A percentile compares a stretch with the other conserved stretches of the same genome.
Evolutionary conservation across 2,113 vertebrate genomes (phyloP).

Genomic region (Galbula dea): DNA sequence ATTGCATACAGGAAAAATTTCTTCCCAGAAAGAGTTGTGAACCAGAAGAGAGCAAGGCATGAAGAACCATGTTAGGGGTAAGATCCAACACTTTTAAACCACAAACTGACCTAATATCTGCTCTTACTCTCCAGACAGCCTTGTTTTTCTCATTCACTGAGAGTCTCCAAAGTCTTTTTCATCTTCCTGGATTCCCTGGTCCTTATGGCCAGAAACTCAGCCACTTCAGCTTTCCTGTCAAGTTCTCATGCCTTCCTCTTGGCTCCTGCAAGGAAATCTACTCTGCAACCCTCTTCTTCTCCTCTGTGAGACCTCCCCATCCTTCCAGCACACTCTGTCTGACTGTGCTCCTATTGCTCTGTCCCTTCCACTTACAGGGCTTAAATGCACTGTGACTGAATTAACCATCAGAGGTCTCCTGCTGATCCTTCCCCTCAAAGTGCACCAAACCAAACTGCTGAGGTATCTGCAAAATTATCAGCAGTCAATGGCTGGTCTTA

Average conservation of each 20-base stretch:
- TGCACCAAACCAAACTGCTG: background rate
- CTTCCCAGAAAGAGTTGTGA: background rate
- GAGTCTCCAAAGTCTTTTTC: background rate
- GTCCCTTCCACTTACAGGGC: background rate
- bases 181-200: background rate
- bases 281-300: background rate
- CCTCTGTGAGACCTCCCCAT: rapidly evolving
- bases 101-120: background rate
- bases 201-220: background rate
- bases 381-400: background rate
- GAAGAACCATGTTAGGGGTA: rapidly evolving
- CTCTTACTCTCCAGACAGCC: background rate
- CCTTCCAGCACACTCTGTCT: background rate
- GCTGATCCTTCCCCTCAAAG: background rate
- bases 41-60: rapidly evolving
- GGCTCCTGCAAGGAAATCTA: background rate
- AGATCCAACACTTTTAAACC: background rate
- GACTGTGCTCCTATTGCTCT: background rate
- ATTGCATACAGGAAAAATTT: too few species aligned
- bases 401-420: background rate
- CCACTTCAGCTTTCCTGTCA: background rate
- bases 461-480: background rate
- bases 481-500: background rate
- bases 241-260: background rate
- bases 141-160: background rate